Conservation (phyloP, 2,797 vertebrate species). For the Muraenolepis orangiensis region DNA sequence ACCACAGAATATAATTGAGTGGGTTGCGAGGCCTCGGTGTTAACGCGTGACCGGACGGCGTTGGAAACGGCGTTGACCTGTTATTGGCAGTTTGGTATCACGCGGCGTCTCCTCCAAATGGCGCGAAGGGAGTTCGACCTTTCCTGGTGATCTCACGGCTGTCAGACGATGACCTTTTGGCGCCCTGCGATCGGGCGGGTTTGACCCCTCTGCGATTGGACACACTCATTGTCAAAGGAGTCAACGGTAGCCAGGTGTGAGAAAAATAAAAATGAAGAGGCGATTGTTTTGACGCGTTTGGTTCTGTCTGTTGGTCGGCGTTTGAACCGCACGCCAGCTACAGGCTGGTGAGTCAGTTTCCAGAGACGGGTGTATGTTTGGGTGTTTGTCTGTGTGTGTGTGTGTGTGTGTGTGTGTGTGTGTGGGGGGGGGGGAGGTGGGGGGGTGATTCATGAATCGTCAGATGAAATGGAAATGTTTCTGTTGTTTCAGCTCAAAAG, state of each 20-base stretch:
- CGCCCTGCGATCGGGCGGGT: neutral
- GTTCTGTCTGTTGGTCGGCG: neutral
- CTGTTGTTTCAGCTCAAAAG: conserved; percentile 8
- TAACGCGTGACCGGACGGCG: neutral
- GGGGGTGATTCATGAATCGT: conserved; percentile 15
- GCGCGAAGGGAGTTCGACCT: conserved; percentile 64
- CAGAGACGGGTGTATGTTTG: neutral
- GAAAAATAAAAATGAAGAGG: conserved; percentile 11
- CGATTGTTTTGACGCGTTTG: neutral
- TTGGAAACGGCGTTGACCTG: conserved; percentile 20
- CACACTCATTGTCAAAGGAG: conserved; percentile 33
- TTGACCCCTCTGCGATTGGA: conserved; percentile 44
- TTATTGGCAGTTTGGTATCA: conserved; percentile 66
- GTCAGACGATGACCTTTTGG: conserved; percentile 67
- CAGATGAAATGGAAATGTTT: conserved; percentile 15
- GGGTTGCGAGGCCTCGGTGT: neutral
- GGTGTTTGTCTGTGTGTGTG: neutral
- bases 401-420: neutral
- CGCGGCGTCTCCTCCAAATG: conserved; percentile 67
- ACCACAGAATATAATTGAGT: neutral
- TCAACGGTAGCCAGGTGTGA: conserved; percentile 29
- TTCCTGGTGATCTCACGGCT: conserved; percentile 57
- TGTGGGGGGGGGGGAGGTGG: neutral
- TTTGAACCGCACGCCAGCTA: neutral
- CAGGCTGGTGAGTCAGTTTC: neutral